phyloP scores from a whole-genome alignment of 2,888 invertebrate species.

The Cheilosia grossa region DNA sequence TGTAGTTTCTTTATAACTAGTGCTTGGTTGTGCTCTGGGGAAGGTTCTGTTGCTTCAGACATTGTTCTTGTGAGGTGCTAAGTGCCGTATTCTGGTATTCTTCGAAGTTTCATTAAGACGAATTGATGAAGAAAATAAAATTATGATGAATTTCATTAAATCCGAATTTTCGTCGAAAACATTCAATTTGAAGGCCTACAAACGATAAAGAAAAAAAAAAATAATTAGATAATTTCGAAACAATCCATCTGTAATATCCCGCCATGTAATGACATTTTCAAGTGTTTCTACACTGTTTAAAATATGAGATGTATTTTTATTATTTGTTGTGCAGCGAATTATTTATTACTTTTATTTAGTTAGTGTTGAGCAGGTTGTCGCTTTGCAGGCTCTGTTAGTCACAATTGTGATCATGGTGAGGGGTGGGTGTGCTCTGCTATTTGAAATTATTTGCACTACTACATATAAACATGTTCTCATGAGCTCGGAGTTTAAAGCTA shows the following conservation, averaged over 20 bases:
- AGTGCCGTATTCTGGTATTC: slow-evolving; percentile 41
- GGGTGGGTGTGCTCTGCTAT: too few species aligned
- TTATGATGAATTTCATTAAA: slow-evolving; percentile 63
- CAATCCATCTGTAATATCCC: slow-evolving; percentile 34
- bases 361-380: too few species aligned
- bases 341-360: too few species aligned
- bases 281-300: too few species aligned
- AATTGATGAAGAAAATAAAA: slow-evolving; percentile 49
- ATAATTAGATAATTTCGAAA: slow-evolving; percentile 27
- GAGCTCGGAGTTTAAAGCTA: too few species aligned
- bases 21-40: slow-evolving; percentile 64
- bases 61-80: slow-evolving; percentile 63
- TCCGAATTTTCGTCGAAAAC: slow-evolving; percentile 62
- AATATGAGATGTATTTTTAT: too few species aligned
- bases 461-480: too few species aligned
- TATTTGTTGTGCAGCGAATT: too few species aligned
- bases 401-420: too few species aligned
- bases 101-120: slow-evolving; percentile 63
- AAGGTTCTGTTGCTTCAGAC: slow-evolving; percentile 70
- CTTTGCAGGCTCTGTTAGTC: too few species aligned
- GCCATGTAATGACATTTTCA: too few species aligned
- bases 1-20: slow-evolving; percentile 54
- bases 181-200: slow-evolving; percentile 64
- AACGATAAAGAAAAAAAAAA: slow-evolving; percentile 16
- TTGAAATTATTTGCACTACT: too few species aligned